Evolutionary conservation across 2,113 vertebrate genomes (phyloP), one percentile per base, ranked within the genome.

Genomic region (Megaceryle maxima): DNA sequence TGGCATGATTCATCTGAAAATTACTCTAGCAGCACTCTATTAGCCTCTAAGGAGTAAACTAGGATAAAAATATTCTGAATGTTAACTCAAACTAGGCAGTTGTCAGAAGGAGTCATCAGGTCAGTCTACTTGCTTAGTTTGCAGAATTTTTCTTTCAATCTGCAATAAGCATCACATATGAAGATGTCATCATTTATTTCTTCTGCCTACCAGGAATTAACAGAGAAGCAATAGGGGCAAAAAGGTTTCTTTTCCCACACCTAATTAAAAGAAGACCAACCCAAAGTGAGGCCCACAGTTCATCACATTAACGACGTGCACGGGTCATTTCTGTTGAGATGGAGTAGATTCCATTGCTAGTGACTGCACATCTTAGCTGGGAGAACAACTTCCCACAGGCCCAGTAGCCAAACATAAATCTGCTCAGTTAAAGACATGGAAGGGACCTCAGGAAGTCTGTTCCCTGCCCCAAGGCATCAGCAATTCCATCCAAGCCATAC

Each of bases 1-100:
- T 96, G 92, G 96, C 83, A 66, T 96, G 94, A 97, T 94, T 97
- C 96, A 97, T 93, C 95, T 84, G 67, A 92, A 95, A 95, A 97
- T 96, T 96, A 97, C 92, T 94, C 88, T 78, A 94, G 88, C 93
- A 96, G 89, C 87, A 82, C 59, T 91, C 94, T 85, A 96, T 95
- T 97, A 94, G 95, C 66, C 94, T 97, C 93, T 68, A 91, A 96
- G 95, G 96, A 96, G 95, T 92, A 97, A 91, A 95, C 62, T 37
- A 83, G 81, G 91, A 94, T 79, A 96, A 96, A 97, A 96, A 96
- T 84, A 96, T 69, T 92, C 94, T 85, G 84, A 92, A 91, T 66
- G 91, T 82, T 89, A 96, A 95, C 88, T 97, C 67, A 89, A 94
- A 92, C 69, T 29, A 94, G 35, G 70, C 77, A 91, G 91, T 82